Conservation (phyloP, 2,888 invertebrate genomes). For the Plutella xylostella region DNA sequence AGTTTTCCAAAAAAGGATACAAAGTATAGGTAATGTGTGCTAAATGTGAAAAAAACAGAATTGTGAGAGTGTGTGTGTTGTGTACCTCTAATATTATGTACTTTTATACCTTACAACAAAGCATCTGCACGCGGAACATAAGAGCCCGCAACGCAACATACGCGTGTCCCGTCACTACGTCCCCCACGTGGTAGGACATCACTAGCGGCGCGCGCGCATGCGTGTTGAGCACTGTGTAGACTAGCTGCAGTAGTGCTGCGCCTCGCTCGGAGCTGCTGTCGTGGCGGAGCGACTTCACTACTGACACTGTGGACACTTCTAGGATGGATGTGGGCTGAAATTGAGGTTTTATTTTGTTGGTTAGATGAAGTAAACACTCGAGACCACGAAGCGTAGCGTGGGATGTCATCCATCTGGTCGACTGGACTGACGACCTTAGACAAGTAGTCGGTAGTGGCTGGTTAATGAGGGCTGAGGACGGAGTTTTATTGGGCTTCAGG, state of each 20-base stretch:
- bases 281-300: slow-evolving; percentile 39
- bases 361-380: background rate
- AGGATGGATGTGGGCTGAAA: slow-evolving; percentile 44
- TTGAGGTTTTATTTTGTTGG: background rate
- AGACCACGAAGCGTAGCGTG: too few species aligned
- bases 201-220: slow-evolving; percentile 37
- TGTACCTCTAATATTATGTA: too few species aligned
- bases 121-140: slow-evolving; percentile 55
- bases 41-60: too few species aligned
- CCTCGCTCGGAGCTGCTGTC: slow-evolving; percentile 42
- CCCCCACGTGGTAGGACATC: slow-evolving; percentile 28
- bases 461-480: too few species aligned
- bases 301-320: slow-evolving; percentile 39
- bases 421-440: too few species aligned
- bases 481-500: too few species aligned
- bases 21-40: too few species aligned
- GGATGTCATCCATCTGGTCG: too few species aligned
- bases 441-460: too few species aligned
- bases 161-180: slow-evolving; percentile 25
- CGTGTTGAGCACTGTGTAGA: slow-evolving; percentile 41
- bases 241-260: slow-evolving; percentile 38
- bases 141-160: slow-evolving; percentile 43
- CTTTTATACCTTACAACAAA: slow-evolving; percentile 53
- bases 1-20: too few species aligned
- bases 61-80: too few species aligned